Base-by-base conservation (phyloP, 2,797 vertebrate species). In the Acropternis orthonyx region DNA sequence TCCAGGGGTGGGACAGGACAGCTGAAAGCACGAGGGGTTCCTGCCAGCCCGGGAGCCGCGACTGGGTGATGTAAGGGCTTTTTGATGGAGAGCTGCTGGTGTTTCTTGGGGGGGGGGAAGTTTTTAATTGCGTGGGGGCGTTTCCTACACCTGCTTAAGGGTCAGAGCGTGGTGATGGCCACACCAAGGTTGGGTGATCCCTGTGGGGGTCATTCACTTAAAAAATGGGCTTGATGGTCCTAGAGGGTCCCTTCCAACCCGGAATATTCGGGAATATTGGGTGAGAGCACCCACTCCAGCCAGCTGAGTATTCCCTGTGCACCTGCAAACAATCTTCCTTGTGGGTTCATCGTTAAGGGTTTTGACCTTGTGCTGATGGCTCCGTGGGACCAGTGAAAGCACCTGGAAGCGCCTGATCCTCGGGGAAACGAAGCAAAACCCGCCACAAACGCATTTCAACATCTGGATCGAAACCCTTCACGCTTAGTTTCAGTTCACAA, bases 1-100 rank as follows among this genome's bases (percentile, higher is more conserved):
- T 93, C 91, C 85, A 65, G 55, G 55, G 58, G 65, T 19, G 86
- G 92, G 89, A 94, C 77, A 61, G 91, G 91, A 87, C 91, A 93
- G 95, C 93, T 96, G 93, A 80, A 72, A 7, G 93, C 77, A 77
- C 80, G 44, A 72, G 92, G 83, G 73, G 74, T 66, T 81, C 82
- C 93, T 86, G 55, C 68, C 32, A 87, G 93, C 78, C 88, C 4
- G 1, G 12, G 1, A 81, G 91, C 68, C 82, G 62, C 2, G 3
- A 24, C 61, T 5, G 61, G 65, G 68, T 23, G 77, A 75, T 91
- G 85, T 59, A 10, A 94, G 63, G 87, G 73, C 62, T 63, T 63
- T 80, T 76, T 73, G 74, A 73, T 74, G 49, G 61, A 43, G 8
- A 93, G 66, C 78, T 76, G 75, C 56, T 84, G 85, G 54, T 81